Evolutionary conservation across 2,797 vertebrate species (phyloP).

Genomic region (Centropyge bicolor): DNA sequence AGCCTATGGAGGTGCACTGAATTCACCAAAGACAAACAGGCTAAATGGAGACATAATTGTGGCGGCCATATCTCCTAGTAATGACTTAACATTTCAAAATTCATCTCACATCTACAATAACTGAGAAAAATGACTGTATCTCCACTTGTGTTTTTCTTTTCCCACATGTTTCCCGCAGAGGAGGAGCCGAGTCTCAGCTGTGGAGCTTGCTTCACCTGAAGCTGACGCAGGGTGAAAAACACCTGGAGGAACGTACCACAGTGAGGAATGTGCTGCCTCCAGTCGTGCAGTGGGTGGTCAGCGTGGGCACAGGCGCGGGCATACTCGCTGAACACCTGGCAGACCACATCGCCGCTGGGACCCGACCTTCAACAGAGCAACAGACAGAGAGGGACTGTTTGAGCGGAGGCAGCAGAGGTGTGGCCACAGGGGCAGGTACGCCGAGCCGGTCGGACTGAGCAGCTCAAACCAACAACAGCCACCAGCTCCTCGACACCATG

Average conservation of each 20-base stretch:
- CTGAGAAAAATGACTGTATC: not conserved
- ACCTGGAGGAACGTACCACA: constrained; percentile 88
- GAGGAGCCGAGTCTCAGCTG: too few relatives aligned
- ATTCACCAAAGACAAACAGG: too few relatives aligned
- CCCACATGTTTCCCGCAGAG: not conserved
- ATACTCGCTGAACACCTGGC: constrained; percentile 94
- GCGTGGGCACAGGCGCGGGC: constrained; percentile 94
- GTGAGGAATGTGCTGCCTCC: constrained; percentile 88
- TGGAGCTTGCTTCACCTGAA: not conserved
- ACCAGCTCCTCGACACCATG: constrained; percentile 6
- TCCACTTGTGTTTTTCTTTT: not conserved
- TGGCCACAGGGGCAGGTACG: constrained; percentile 31
- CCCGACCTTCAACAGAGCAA: constrained; percentile 84
- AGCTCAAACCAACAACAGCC: constrained; percentile 21
- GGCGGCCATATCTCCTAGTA: too few relatives aligned
- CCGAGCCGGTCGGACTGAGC: not conserved
- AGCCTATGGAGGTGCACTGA: too few relatives aligned
- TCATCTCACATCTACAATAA: too few relatives aligned
- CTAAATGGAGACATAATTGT: too few relatives aligned
- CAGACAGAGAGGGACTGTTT: constrained; percentile 58
- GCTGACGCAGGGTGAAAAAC: constrained; percentile 5
- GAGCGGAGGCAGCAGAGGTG: constrained; percentile 42
- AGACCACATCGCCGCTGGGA: constrained; percentile 88
- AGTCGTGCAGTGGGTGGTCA: constrained; percentile 90
- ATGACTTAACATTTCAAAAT: too few relatives aligned